Conservation (phyloP, 2,797 vertebrate species). For the Xiphophorus birchmanni region DNA sequence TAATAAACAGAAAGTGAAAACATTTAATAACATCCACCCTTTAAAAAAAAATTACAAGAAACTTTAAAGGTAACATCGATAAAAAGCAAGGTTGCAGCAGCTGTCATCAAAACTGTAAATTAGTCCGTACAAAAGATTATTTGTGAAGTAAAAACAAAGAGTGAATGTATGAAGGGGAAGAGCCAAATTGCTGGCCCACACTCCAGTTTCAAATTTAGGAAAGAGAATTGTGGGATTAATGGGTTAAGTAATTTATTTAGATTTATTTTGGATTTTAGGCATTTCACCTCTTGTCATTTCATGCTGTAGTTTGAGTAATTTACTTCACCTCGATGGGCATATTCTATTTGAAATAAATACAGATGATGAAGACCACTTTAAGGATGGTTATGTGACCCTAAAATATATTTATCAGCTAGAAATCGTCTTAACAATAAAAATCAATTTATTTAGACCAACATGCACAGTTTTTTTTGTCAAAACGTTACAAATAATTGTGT, state of each 20-base stretch:
- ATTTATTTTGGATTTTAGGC: not conserved
- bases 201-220: not conserved
- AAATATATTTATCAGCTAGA: not conserved
- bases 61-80: constrained; percentile 31
- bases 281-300: not conserved
- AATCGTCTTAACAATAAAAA: not conserved
- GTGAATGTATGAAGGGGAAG: not conserved
- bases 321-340: not conserved
- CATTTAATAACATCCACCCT: not conserved
- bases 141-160: not conserved
- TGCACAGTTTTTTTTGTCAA: not conserved
- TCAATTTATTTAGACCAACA: not conserved
- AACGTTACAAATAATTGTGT: not conserved
- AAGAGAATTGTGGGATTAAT: not conserved
- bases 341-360: not conserved
- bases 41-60: not conserved
- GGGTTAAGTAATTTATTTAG: not conserved
- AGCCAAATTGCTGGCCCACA: not conserved
- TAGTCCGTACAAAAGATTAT: not conserved
- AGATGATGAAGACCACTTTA: not conserved
- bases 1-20: not conserved
- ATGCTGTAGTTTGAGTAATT: not conserved
- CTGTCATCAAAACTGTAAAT: constrained; percentile 29
- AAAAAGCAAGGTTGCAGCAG: not conserved
- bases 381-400: not conserved